Evolutionary conservation across 2,113 vertebrate species (phyloP), one percentile per base, ranked within the genome.

Genomic region (Baryphthengus martii): DNA sequence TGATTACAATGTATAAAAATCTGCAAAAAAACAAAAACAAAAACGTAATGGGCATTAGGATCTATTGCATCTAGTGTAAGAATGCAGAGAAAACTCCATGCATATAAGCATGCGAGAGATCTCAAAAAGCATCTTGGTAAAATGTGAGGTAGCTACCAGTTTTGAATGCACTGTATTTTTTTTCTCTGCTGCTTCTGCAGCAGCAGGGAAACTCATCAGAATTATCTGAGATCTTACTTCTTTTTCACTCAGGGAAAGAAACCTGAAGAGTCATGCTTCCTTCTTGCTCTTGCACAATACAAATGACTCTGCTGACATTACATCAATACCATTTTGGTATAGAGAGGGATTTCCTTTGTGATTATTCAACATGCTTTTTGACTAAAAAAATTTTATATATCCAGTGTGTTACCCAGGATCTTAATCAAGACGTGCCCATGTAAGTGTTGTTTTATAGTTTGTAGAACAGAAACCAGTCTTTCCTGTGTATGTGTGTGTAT

Each of bases 401-500:
- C 8, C 31, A 40, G 9, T 16, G 26, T 47, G 28, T 8, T 85
- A 72, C 8, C 4, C 25, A 47, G 16, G 7, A 14, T 95, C 8
- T 86, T 93, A 76, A 67, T 67, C 63, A 93, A 86, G 28, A 17
- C 5, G 40, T 84, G 16, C 7, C 13, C 8, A 23, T 26, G 14
- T 52, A 45, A 17, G 6, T 33, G 5, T 65, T 73, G 7, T 33
- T 86, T 87, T 44, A 42, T 13, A 74, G 42, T 59, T 31, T 80
- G 29, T 56, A 74, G 90, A 80, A 33, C 17, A 72, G 68, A 89
- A 59, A 67, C 15, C 13, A 42, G 17, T 17, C 40, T 56, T 85
- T 68, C 31, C 39, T 6, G 0, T n/a, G 11, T 6, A 3, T 17
- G 3, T 53, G 9, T 47, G 4, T 12, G 29, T 33, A 49, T 71